phyloP scores from a whole-genome alignment of 2,888 invertebrate genomes.

The Tethea ocularis region DNA sequence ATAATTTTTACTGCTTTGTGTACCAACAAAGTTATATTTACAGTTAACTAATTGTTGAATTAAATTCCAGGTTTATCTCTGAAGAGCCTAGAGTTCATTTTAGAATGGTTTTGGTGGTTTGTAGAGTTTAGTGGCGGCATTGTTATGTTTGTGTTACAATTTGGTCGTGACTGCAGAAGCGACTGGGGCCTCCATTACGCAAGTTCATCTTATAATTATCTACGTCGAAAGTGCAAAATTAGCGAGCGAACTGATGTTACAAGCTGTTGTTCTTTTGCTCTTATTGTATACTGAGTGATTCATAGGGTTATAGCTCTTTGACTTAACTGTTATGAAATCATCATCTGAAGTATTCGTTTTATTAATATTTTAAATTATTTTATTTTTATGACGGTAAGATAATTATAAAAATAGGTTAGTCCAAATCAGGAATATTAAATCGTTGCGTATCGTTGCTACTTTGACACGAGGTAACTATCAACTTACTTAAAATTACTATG shows the following conservation, averaged over 20 bases:
- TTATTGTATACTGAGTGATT: neutral
- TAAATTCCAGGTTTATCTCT: constrained; percentile 24
- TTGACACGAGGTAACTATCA: too few species aligned
- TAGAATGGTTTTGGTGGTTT: constrained; percentile 20
- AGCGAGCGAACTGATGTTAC: constrained; percentile 49
- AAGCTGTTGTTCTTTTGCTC: constrained; percentile 31
- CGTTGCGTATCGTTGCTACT: too few species aligned
- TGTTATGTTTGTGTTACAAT: constrained; percentile 47
- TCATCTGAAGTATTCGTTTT: neutral
- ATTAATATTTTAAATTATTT: too few species aligned
- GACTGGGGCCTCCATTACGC: constrained; percentile 68
- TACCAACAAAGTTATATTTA: constrained; percentile 36
- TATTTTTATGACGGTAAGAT: too few species aligned
- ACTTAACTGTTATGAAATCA: neutral
- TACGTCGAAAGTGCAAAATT: constrained; percentile 79
- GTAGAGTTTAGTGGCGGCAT: constrained; percentile 24
- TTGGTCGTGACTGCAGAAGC: constrained; percentile 80
- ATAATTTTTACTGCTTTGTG: constrained; percentile 79
- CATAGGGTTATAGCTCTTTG: neutral
- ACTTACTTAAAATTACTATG: too few species aligned
- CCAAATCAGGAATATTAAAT: too few species aligned
- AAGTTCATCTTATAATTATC: constrained; percentile 74
- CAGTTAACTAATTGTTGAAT: constrained; percentile 20
- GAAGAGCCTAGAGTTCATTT: constrained; percentile 29
- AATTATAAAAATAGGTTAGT: too few species aligned